Evolutionary conservation across 2,797 vertebrate species (phyloP), one percentile per base, ranked within the genome.

Genomic region (Poeciliopsis infans): DNA sequence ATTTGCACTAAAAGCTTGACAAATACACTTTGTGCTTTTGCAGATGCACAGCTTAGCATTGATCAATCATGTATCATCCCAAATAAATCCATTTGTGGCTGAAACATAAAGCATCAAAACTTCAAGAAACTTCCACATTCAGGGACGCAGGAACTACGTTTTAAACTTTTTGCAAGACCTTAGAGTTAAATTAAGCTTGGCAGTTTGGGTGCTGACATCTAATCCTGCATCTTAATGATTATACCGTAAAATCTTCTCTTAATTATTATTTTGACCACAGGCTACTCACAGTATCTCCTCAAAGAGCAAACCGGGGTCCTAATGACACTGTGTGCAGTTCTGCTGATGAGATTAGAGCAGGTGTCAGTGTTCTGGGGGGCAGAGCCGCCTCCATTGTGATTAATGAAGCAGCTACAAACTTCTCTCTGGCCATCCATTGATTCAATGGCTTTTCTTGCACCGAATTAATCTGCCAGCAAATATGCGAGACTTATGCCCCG

Each of bases 401-500:
- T 93, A 94, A 95, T 94, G 93, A 93, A 89, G 90, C 86, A 31
- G 80, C 81, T 87, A 82, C 77, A 74, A 92, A 83, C 83, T 85
- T 82, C 85, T 88, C 88, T 91, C 88, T 81, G 85, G 86, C 86
- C 83, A 85, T 90, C 84, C 93, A 93, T 93, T 84, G 93, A 94
- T 94, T 87, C 82, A 64, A 55, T 70, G 83, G 83, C 80, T 64
- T 77, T 80, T 82, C 83, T 79, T 7, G 18, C 39, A 20, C 87
- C 85, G 84, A 90, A 95, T 95, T 92, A 87, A 92, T 94, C 88
- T 91, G 83, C 89, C 83, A 78, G 78, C 76, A 89, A 88, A 92
- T 94, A 93, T 93, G 92, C 90, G 86, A 88, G 89, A 91, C 87
- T 87, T 78, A 86, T 89, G 86, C 74, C 79, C 79, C 75, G 82